These are phyloP conservation scores for Poeciliopsis turrubarensis DNA, from an alignment of 2,113 vertebrate species.

Conservation along the genomic window DNA sequence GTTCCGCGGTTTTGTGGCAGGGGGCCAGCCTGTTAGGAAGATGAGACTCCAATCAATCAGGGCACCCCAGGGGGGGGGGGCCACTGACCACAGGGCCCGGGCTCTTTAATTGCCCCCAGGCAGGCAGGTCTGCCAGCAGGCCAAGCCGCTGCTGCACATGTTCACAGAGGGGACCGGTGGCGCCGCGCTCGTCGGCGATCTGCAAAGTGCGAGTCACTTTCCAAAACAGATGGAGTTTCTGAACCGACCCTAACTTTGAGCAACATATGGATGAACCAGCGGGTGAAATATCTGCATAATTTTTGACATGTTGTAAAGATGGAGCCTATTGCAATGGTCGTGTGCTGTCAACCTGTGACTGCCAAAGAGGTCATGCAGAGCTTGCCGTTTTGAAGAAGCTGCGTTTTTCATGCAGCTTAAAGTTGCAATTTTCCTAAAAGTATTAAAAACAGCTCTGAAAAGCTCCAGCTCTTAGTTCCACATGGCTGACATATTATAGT, in stretches of 20 bases:
- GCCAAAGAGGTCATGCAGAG: background rate
- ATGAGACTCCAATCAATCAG: constrained; percentile 87
- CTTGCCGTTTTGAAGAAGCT: background rate
- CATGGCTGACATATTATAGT: too few species aligned
- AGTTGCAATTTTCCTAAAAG: background rate
- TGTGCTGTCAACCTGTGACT: constrained; percentile 2
- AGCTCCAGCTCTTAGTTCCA: background rate
- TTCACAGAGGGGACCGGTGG: constrained; percentile 62
- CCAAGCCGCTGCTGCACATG: constrained; percentile 77
- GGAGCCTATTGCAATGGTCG: background rate
- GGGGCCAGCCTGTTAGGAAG: constrained; percentile 83
- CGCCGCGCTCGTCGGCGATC: constrained; percentile 37
- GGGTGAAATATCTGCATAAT: constrained; percentile 13
- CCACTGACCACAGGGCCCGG: constrained; percentile 50
- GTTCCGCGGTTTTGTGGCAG: constrained; percentile 71
- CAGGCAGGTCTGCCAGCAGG: constrained; percentile 44
- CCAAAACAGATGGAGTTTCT: constrained; percentile 74
- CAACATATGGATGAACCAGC: constrained; percentile 56
- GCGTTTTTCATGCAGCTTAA: background rate
- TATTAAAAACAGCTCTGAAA: too few species aligned
- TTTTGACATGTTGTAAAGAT: constrained; percentile 9
- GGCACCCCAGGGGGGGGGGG: constrained; percentile 68
- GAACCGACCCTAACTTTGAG: constrained; percentile 29
- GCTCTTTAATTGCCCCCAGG: constrained; percentile 77
- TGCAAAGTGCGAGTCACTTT: constrained; percentile 68